A percentile compares a stretch with the other conserved stretches of the same genome.
Evolutionary conservation across 2,113 vertebrate genomes (phyloP).

Genomic region (Danionella cerebrum): DNA sequence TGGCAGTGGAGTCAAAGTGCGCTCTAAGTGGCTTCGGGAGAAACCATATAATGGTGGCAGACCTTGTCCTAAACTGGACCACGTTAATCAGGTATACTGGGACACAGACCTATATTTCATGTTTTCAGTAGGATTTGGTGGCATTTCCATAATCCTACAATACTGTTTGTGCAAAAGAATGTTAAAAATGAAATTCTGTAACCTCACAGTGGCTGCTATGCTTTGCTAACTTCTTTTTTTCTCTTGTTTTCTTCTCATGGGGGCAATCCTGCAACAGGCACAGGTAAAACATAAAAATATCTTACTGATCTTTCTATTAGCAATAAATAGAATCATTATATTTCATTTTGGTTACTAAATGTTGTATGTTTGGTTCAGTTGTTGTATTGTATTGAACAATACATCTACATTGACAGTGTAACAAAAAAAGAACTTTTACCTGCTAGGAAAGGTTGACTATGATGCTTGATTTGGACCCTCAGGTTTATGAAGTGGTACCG

Average conservation of each 20-base stretch:
- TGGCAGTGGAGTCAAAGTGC: conserved; percentile 93
- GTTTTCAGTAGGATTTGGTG: not conserved
- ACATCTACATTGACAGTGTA: too few species aligned
- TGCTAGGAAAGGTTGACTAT: not conserved
- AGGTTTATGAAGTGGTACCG: conserved; percentile 77
- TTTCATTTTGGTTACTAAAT: not conserved
- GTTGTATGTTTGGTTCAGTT: not conserved
- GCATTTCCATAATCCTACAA: not conserved
- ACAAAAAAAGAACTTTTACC: too few species aligned
- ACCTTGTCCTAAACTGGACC: conserved; percentile 94
- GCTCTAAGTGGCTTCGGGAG: conserved; percentile 96
- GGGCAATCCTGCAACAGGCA: conserved; percentile 49
- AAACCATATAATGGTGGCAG: conserved; percentile 95
- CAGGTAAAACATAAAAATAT: conserved; percentile 48
- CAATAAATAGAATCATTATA: not conserved
- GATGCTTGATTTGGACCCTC: not conserved
- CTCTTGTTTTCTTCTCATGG: not conserved
- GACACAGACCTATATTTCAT: too few species aligned
- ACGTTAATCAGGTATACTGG: conserved; percentile 84
- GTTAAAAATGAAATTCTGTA: not conserved
- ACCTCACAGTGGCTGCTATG: too few species aligned
- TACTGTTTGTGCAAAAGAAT: not conserved
- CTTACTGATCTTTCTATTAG: not conserved
- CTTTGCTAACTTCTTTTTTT: not conserved
- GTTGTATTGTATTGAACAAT: too few species aligned